Evolutionary conservation across 2,113 vertebrate genomes (phyloP).

Genomic region (Haliaeetus leucogaster): DNA sequence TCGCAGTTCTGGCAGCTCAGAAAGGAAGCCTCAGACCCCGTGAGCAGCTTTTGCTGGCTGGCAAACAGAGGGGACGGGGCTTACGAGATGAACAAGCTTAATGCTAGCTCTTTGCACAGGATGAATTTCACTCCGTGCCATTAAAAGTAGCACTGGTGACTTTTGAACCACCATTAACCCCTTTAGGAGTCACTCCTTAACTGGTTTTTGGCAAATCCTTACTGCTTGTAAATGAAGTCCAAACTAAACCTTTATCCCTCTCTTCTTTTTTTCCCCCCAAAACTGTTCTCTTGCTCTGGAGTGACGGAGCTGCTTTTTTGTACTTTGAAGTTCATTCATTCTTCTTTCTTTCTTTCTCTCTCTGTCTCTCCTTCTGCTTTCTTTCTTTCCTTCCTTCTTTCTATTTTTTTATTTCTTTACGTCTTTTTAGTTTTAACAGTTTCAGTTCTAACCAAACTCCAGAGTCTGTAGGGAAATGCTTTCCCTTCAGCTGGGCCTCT

Average conservation of each 20-base stretch:
- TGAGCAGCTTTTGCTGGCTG: neutral
- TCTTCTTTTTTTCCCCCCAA: neutral
- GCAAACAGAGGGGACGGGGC: neutral
- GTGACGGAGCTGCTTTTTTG: neutral
- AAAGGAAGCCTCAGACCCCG: neutral
- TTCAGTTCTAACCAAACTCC: neutral
- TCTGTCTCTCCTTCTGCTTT: too few relatives aligned
- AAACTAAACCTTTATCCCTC: neutral
- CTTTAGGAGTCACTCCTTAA: neutral
- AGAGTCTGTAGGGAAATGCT: neutral
- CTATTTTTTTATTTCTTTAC: neutral
- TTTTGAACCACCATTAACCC: neutral
- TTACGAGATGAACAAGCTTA: neutral
- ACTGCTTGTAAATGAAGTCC: neutral
- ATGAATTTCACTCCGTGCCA: neutral
- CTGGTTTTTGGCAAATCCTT: neutral
- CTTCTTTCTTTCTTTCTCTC: neutral
- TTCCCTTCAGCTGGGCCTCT: slow-evolving; percentile 8
- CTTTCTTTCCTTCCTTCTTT: too few relatives aligned
- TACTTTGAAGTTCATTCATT: neutral
- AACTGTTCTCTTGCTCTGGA: neutral
- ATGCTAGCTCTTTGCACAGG: neutral
- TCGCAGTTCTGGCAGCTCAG: neutral
- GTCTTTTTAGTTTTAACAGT: neutral
- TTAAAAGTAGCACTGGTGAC: neutral